Base-by-base conservation (phyloP, 2,888 invertebrate genomes). In the Stramonita haemastoma region DNA sequence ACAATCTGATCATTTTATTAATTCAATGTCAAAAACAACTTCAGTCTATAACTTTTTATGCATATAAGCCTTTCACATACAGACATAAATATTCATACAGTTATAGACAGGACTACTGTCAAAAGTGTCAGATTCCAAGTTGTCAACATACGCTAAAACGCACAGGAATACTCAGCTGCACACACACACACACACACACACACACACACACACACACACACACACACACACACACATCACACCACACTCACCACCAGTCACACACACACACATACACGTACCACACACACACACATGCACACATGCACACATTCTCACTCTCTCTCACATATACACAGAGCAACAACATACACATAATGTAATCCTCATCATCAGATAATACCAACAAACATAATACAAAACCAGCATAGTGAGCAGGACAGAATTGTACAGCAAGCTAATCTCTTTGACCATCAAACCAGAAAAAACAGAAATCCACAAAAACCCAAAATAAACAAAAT, bases 181-280 rank as follows among this genome's bases (percentile, higher is more conserved):
- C 46, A 46, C 46, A 46, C 8, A 79, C 79, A 79, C 66, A 66
- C 66, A 66, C 66, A 66, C 13, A 13, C 66, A 66, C 13, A 66
- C 66, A 2, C 66, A 66, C 13, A 66, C 46, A 26, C n/a, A 29
- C 32, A 83, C 79, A 79, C 79, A 79, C 34, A 79, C 32, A 79
- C 34, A 34, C 32, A 79, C 15, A 79, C 79, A 79, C 79, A 34
- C 34, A 15, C 66, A 66, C 66, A 22, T 19, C n/a, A n/a, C n/a
- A n/a, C n/a, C n/a, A n/a, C n/a, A 60, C 60, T 15, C 60, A 60
- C 60, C 11, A 11, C 11, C 60, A 60, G 17, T 19, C 77, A 77
- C 77, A 77, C 83, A 83, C 83, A 17, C 36, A 84, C 83, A 84
- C 83, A 84, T 8, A 84, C 83, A 84, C 83, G 6, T 84, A 6